A percentile compares a stretch with the other conserved stretches of the same genome.
Conservation (phyloP, 2,797 vertebrate genomes). For the Thunnus albacares region DNA sequence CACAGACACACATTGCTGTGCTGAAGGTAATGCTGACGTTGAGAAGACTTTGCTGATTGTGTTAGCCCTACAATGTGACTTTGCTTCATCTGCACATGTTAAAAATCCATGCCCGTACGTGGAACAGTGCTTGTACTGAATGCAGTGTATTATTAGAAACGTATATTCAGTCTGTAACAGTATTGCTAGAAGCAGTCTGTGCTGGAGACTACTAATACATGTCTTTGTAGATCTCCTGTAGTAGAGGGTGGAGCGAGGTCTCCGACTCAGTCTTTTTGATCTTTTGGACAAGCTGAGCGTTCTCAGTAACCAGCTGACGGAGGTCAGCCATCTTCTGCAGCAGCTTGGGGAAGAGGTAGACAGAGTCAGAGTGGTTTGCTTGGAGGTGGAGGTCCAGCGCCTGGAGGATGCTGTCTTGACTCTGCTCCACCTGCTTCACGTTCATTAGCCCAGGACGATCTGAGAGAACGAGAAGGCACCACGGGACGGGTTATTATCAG, state of each 20-base stretch:
- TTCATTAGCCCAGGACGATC: slow-evolving; percentile 98
- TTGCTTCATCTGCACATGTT: slow-evolving; percentile 56
- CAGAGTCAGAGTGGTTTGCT: slow-evolving; percentile 94
- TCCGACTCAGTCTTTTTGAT: slow-evolving; percentile 98
- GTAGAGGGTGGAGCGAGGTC: slow-evolving; percentile 95
- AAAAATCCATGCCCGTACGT: slow-evolving; percentile 46
- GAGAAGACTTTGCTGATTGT: slow-evolving; percentile 69
- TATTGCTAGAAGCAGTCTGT: slow-evolving; percentile 77
- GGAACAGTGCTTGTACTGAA: slow-evolving; percentile 80
- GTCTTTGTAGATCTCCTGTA: slow-evolving; percentile 99
- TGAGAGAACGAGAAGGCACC: slow-evolving; percentile 64
- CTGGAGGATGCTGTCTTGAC: slow-evolving; percentile 96
- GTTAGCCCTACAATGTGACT: slow-evolving; percentile 71
- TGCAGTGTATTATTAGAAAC: slow-evolving; percentile 73
- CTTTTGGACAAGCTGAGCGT: slow-evolving; percentile 97
- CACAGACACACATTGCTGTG: slow-evolving; percentile 43
- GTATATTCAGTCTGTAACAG: slow-evolving; percentile 78
- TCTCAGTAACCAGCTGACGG: slow-evolving; percentile 97
- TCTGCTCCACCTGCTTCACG: slow-evolving; percentile 96
- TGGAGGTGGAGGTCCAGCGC: slow-evolving; percentile 96
- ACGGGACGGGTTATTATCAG: background rate
- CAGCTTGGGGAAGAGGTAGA: slow-evolving; percentile 98
- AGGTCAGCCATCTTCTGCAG: slow-evolving; percentile 99
- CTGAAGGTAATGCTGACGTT: slow-evolving; percentile 67
- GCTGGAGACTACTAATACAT: slow-evolving; percentile 91